Base-by-base conservation (phyloP, 2,113 vertebrate species). In the Tragelaphus scriptus region DNA sequence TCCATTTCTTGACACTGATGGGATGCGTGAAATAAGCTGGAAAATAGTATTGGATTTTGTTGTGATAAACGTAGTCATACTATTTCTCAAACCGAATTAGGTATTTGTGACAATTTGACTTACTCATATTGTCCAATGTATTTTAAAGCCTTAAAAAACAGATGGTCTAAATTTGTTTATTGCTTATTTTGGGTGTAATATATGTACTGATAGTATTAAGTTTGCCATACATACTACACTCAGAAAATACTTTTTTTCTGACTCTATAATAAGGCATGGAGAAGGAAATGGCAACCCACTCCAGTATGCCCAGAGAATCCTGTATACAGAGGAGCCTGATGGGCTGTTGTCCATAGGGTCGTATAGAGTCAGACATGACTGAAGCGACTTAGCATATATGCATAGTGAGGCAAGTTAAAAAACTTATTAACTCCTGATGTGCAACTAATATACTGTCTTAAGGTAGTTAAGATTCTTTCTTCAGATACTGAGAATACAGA, bases 111-210 rank as follows among this genome's bases (percentile, higher is more conserved):
- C 40, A 25, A 95, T 82, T 36, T 89, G 25, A 80, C 49, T 1
- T 90, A 79, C 10, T 94, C 9, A 63, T 47, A 77, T 85, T 96
- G 79, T 56, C 51, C 61, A 84, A 56, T 32, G 16, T 77, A 95
- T 82, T 86, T 94, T 75, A 95, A 95, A 58, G n/a, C 36, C 15
- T 90, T 53, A 79, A 93, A 77, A 97, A 94, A 91, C 58, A 81
- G 14, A 11, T 81, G 10, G 51, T 86, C 25, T 90, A 68, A 65
- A 82, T 81, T 82, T 59, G 51, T 75, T 82, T 86, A 79, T 56
- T 84, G 87, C 65, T 36, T 47, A 55, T 81, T 92, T 71, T 15
- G 65, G 49, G 15, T n/a, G 28, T 95, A 86, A 96, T n/a, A 8
- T 71, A 51, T 71, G 5, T 61, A 7, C 11, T 25, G 36, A 23